phyloP scores from a whole-genome alignment of 2,113 vertebrate species.

The Gallinago paraguaiae region DNA sequence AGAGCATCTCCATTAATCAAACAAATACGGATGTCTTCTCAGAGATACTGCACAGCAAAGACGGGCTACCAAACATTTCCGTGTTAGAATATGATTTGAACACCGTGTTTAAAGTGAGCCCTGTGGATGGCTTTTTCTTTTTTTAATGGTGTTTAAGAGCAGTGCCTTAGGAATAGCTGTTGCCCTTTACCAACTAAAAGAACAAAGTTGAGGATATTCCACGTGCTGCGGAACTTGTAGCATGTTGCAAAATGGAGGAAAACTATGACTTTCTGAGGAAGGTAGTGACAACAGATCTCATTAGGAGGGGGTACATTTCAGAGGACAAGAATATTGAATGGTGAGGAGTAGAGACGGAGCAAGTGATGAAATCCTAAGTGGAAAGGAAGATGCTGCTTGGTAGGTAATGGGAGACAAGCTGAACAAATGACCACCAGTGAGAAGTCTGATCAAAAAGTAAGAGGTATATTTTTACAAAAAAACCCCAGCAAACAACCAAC shows the following conservation, averaged over 20 bases:
- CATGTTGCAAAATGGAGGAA: background rate
- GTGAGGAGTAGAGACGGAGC: background rate
- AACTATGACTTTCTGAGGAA: background rate
- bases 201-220: background rate
- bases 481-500: no score
- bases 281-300: background rate
- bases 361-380: background rate
- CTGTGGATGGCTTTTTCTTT: background rate
- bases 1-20: background rate
- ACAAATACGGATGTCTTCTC: background rate
- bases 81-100: background rate
- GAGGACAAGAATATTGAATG: background rate
- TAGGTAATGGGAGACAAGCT: background rate
- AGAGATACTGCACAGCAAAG: background rate
- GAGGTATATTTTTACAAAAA: background rate
- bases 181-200: background rate
- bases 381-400: background rate
- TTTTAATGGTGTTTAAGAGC: background rate
- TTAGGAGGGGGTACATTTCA: background rate
- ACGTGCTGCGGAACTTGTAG: rapidly evolving
- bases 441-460: background rate
- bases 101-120: background rate
- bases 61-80: background rate
- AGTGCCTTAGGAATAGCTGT: background rate
- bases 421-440: background rate